Conservation (phyloP, 2,888 invertebrate species). For the Aphidius colemani region DNA sequence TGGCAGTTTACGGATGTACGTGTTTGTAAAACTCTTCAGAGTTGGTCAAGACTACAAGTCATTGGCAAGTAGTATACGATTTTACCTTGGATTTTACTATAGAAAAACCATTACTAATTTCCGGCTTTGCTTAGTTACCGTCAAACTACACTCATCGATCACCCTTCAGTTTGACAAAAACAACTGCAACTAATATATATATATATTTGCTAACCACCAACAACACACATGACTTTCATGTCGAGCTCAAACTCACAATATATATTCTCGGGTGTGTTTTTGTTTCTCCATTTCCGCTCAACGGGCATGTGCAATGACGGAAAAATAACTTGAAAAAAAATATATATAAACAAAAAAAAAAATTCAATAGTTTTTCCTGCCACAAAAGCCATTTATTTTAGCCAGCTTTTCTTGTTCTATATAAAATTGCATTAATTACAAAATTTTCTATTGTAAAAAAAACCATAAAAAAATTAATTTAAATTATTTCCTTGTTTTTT, state of each 20-base stretch:
- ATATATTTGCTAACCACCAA: neutral
- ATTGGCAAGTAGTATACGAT: neutral
- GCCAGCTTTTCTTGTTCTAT: too few relatives aligned
- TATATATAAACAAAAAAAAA: too few relatives aligned
- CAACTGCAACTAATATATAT: constrained; percentile 1
- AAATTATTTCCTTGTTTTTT: too few relatives aligned
- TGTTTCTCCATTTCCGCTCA: constrained; percentile 3
- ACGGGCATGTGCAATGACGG: neutral
- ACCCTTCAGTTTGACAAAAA: constrained; percentile 9
- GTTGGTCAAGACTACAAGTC: neutral
- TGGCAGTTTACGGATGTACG: neutral
- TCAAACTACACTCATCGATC: constrained; percentile 31
- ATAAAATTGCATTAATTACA: too few relatives aligned
- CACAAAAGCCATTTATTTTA: too few relatives aligned
- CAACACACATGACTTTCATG: constrained; percentile 1
- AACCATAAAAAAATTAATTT: too few relatives aligned
- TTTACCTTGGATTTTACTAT: neutral
- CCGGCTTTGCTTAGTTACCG: constrained; percentile 27
- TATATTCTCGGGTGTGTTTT: neutral
- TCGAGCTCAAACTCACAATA: neutral
- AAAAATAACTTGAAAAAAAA: too few relatives aligned
- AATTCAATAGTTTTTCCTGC: too few relatives aligned
- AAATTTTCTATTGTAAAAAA: too few relatives aligned
- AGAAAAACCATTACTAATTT: constrained; percentile 31
- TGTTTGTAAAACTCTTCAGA: neutral